Evolutionary conservation across 2,797 vertebrate genomes (phyloP).

Genomic region (Phoebastria nigripes): DNA sequence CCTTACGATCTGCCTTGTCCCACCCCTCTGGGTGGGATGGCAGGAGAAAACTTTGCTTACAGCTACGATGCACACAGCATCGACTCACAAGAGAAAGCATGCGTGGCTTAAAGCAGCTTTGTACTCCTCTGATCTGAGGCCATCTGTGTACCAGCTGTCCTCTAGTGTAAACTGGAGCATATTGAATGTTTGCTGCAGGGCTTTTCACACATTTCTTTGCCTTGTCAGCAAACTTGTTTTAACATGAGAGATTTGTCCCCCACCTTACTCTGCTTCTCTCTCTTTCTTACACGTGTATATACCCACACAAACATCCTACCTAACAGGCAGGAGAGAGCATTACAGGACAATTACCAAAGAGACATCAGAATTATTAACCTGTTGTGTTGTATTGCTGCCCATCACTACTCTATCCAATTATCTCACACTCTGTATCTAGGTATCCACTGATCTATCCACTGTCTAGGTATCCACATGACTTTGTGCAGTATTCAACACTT

Average conservation of each 20-base stretch:
- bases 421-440: not conserved
- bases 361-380: not conserved
- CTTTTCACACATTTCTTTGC: constrained; percentile 26
- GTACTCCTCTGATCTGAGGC: not conserved
- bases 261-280: not conserved
- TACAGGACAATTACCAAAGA: not conserved
- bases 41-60: not conserved
- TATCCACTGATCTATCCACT: too few relatives aligned
- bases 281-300: not conserved
- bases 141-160: constrained; percentile 28
- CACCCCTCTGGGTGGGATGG: not conserved
- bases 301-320: not conserved
- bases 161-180: not conserved
- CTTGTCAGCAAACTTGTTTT: constrained; percentile 50
- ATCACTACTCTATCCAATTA: not conserved
- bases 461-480: not conserved
- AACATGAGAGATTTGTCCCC: not conserved
- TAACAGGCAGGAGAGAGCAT: not conserved
- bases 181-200: not conserved
- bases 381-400: not conserved
- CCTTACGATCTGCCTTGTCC: not conserved
- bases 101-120: not conserved
- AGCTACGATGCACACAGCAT: rapidly evolving
- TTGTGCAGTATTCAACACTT: not conserved
- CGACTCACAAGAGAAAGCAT: rapidly evolving